Evolutionary conservation across 2,113 vertebrate genomes (phyloP), one percentile per base, ranked within the genome.

Genomic region (Xenopus laevis): DNA sequence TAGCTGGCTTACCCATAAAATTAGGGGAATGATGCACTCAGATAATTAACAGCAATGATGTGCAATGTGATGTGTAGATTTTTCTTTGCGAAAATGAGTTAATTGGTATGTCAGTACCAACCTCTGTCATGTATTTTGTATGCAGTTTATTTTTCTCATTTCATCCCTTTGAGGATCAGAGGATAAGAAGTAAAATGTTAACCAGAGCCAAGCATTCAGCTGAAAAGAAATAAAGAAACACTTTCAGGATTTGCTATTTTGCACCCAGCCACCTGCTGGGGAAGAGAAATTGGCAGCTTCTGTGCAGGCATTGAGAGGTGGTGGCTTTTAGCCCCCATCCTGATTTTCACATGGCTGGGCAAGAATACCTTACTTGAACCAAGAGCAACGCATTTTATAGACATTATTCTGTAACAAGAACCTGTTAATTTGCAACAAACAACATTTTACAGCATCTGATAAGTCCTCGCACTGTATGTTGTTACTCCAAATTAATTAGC

Each of bases 181-280:
- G 59, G 67, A 70, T 70, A 67, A 70, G 74, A 77, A 77, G 66
- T 77, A 77, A 77, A 77, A 77, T 77, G 74, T 70, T 77, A 77
- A 77, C 66, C 60, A 77, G 67, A 77, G 74, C 74, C 74, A 77
- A 77, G 60, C 74, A 69, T 77, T 77, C 74, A 77, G 74, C 60
- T 64, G 67, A 77, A 77, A 70, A 77, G 74, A 64, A 77, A 77
- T 64, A 77, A 77, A 77, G 74, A 70, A 70, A 64, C 74, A 77
- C 74, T 77, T 77, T 77, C 67, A 70, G 67, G 69, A 77, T 77
- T 69, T 77, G 74, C 74, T 77, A 77, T 70, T 69, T 77, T 77
- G 74, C 74, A 77, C 74, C 74, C 74, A 70, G 74, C 74, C 74
- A 77, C 74, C 74, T 77, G 74, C 74, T 77, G 74, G 66, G 74